A percentile compares a stretch with the other conserved stretches of the same genome.
Conservation (phyloP, 2,113 vertebrate species). For the Gobiocypris rarus region DNA sequence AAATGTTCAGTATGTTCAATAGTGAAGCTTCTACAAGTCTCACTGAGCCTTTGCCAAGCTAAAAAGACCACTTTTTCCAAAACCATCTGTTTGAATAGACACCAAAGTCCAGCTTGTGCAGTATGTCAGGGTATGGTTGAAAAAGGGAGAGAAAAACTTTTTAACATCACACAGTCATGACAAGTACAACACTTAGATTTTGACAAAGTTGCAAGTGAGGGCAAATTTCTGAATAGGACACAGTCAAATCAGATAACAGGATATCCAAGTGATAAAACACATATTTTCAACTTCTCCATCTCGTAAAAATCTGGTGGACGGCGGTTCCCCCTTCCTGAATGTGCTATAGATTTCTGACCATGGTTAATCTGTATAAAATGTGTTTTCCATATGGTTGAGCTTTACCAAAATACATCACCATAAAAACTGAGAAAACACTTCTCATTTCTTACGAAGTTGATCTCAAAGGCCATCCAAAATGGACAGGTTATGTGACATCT, state of each 20-base stretch:
- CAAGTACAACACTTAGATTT: background rate
- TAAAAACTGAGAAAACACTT: background rate
- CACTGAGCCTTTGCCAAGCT: background rate
- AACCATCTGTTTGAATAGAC: slow-evolving; percentile 23
- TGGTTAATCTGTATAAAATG: background rate
- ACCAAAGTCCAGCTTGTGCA: slow-evolving; percentile 4
- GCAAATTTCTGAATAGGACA: background rate
- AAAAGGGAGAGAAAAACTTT: background rate
- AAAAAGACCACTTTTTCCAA: background rate
- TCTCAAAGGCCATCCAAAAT: background rate
- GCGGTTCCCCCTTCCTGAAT: background rate
- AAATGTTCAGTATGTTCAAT: slow-evolving; percentile 27
- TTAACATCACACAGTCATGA: background rate
- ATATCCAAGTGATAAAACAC: background rate
- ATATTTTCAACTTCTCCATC: background rate
- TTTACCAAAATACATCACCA: background rate
- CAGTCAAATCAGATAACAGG: background rate
- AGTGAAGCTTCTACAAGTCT: background rate
- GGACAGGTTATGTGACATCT: background rate
- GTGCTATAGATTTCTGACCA: background rate
- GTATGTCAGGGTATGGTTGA: background rate
- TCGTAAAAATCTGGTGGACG: background rate
- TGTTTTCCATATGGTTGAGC: background rate
- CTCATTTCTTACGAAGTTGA: background rate
- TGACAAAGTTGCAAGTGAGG: background rate